Base-by-base conservation (phyloP, 2,797 vertebrate genomes). In the Xenops minutus region DNA sequence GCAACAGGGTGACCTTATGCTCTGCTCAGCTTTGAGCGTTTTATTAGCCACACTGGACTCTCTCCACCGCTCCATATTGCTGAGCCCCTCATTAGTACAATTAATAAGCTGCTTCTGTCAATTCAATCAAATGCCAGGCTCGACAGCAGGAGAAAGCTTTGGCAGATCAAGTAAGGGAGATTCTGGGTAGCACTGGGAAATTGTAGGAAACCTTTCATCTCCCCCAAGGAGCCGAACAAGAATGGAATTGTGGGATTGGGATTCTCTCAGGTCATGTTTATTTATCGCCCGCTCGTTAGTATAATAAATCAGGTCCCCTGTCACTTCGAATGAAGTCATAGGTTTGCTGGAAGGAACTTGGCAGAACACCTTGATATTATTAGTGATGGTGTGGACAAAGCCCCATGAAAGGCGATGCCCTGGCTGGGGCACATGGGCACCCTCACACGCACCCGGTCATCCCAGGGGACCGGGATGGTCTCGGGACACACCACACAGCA, bases 1-100 rank as follows among this genome's bases (percentile, higher is more conserved):
- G 96, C 95, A 71, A 96, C 97, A 97, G 26, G 11, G 80, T 95
- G 88, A 97, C 97, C 98, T 91, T 96, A 64, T 95, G 97, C 97
- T 95, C 91, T 59, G 61, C 73, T 76, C 88, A 49, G 91, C 89
- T 89, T 84, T 74, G 77, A 88, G 94, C 46, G 0, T 94, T 97
- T 94, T 96, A 95, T 96, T 94, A 97, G 96, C 97, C 89, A 94
- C 96, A 78, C 95, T 96, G 97, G 97, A 95, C 85, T 94, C 90
- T 85, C 91, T 96, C 95, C 95, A 87, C 87, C 0, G 46, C 90
- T 96, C 67, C 59, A 75, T 79, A 85, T 85, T 94, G 93, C 92
- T 39, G 83, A 97, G 86, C 84, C 67, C 91, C 98, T 98, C 97
- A 97, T 98, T 98, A 98, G 97, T 96, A 81, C 95, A 97, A 94